phyloP scores from a whole-genome alignment of 2,888 invertebrate species.

The Electrophaes corylata region DNA sequence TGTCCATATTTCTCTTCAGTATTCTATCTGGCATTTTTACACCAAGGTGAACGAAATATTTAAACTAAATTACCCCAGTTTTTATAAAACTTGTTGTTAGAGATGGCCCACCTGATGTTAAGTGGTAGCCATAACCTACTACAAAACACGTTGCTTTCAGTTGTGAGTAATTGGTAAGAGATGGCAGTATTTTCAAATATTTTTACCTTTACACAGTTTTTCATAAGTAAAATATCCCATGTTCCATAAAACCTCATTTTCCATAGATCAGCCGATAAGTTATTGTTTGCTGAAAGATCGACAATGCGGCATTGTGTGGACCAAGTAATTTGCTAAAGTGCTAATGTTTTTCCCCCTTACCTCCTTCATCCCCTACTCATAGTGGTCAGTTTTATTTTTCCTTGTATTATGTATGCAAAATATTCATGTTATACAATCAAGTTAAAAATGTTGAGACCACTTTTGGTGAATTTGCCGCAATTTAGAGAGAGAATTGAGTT shows the following conservation, averaged over 20 bases:
- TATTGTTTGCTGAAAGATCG: slow-evolving; percentile 59
- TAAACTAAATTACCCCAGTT: too few relatives aligned
- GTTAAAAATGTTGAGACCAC: slow-evolving; percentile 4
- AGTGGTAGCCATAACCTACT: too few relatives aligned
- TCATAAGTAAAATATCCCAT: slow-evolving; percentile 5
- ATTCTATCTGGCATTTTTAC: too few relatives aligned
- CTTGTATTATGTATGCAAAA: slow-evolving; percentile 24
- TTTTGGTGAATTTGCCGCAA: neutral
- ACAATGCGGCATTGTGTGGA: slow-evolving; percentile 59
- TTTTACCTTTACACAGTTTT: too few relatives aligned
- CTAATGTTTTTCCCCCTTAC: slow-evolving; percentile 43
- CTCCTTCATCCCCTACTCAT: neutral
- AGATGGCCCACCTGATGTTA: too few relatives aligned
- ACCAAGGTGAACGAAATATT: too few relatives aligned
- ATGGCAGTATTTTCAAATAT: too few relatives aligned
- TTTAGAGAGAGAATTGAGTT: neutral
- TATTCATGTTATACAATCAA: slow-evolving; percentile 22
- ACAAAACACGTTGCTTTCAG: too few relatives aligned
- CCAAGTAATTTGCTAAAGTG: slow-evolving; percentile 72
- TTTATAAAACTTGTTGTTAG: too few relatives aligned
- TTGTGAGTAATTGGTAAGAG: too few relatives aligned
- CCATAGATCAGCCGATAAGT: slow-evolving; percentile 43
- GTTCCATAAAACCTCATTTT: slow-evolving; percentile 8
- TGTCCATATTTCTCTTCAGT: too few relatives aligned
- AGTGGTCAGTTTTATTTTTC: slow-evolving; percentile 24